Evolutionary conservation across 2,888 invertebrate species (phyloP).

Genomic region (Tetragonisca angustula): DNA sequence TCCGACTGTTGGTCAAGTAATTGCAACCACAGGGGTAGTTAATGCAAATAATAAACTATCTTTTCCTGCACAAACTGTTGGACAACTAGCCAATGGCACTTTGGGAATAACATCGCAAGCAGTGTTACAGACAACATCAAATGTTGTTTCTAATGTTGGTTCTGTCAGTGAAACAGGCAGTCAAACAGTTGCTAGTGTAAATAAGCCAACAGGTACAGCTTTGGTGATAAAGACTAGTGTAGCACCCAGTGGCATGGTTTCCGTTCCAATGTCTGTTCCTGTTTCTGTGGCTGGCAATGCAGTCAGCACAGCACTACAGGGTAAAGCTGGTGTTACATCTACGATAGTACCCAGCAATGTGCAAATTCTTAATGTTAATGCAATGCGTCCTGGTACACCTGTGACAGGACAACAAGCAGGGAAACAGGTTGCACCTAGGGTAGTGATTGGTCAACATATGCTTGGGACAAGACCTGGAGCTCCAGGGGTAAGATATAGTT

Average conservation of each 20-base stretch:
- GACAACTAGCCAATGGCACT: constrained; percentile 88
- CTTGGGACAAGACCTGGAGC: constrained; percentile 92
- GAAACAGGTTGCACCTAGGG: constrained; percentile 89
- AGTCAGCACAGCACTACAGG: constrained; percentile 78
- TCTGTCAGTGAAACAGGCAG: constrained; percentile 71
- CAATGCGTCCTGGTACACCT: constrained; percentile 90
- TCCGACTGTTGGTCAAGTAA: constrained; percentile 80
- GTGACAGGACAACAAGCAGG: constrained; percentile 89
- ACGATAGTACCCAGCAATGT: constrained; percentile 90
- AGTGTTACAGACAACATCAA: constrained; percentile 85
- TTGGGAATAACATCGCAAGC: constrained; percentile 87
- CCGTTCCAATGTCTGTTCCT: constrained; percentile 83
- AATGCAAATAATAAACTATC: constrained; percentile 87
- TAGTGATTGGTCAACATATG: constrained; percentile 94
- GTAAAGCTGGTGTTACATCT: constrained; percentile 84
- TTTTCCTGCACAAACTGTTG: constrained; percentile 86
- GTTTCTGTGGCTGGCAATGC: constrained; percentile 79
- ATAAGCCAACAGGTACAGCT: constrained; percentile 82
- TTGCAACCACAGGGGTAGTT: constrained; percentile 81
- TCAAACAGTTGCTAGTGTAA: constrained; percentile 74
- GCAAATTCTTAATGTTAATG: constrained; percentile 91
- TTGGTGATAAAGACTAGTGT: constrained; percentile 84
- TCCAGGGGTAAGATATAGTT: constrained; percentile 88
- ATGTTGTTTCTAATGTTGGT: constrained; percentile 79
- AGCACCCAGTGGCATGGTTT: constrained; percentile 82